Conservation (phyloP, 2,888 invertebrate genomes). For the Blastobasis adustella region DNA sequence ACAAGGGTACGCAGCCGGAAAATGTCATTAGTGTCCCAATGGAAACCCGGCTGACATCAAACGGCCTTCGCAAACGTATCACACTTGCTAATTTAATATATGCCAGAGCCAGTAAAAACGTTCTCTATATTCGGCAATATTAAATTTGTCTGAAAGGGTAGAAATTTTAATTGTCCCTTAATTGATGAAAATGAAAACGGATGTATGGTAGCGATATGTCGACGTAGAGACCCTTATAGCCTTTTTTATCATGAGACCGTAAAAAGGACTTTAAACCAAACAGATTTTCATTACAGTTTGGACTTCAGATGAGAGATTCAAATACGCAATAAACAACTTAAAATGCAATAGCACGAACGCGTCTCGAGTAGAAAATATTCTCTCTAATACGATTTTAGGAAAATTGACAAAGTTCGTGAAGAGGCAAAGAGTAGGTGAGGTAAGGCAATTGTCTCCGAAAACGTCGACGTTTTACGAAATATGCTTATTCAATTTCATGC, state of each 20-base stretch:
- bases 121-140: slow-evolving; percentile 38
- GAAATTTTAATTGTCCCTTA: slow-evolving; percentile 4
- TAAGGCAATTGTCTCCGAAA: slow-evolving; percentile 75
- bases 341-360: slow-evolving; percentile 16
- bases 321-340: slow-evolving; percentile 2
- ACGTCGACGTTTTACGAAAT: slow-evolving; percentile 75
- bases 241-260: no score
- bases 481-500: slow-evolving; percentile 76
- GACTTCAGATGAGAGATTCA: neutral
- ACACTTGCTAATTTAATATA: slow-evolving; percentile 65
- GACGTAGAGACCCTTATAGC: no score
- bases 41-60: slow-evolving; percentile 57
- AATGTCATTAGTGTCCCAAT: slow-evolving; percentile 61
- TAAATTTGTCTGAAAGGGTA: slow-evolving; percentile 53
- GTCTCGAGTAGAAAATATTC: slow-evolving; percentile 51
- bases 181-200: slow-evolving; percentile 4
- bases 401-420: slow-evolving; percentile 74
- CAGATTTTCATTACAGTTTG: no score
- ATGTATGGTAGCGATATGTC: neutral
- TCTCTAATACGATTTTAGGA: slow-evolving; percentile 68
- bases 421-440: slow-evolving; percentile 71
- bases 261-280: no score
- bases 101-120: slow-evolving; percentile 61
- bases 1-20: slow-evolving; percentile 47
- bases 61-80: slow-evolving; percentile 60